Conservation (phyloP, 2,888 invertebrate genomes). For the Cataglyphis livida region DNA sequence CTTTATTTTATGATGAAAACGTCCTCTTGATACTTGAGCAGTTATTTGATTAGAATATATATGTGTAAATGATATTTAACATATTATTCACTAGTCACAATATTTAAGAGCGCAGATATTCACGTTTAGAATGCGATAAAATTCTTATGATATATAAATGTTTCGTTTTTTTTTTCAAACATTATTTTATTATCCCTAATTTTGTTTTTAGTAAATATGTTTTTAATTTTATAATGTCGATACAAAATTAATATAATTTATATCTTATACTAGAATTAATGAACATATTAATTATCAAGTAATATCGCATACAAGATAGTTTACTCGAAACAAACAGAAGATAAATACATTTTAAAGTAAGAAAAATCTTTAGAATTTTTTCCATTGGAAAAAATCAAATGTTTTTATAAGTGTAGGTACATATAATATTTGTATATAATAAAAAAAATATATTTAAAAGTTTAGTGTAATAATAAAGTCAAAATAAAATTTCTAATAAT, state of each 20-base stretch:
- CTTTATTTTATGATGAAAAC: neutral
- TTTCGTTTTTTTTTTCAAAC: neutral
- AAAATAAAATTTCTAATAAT: neutral
- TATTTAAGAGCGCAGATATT: neutral
- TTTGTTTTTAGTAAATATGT: neutral
- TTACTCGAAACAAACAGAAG: neutral
- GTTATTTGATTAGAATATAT: slow-evolving; percentile 13
- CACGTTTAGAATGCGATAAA: neutral
- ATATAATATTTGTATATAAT: neutral
- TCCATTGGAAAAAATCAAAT: neutral
- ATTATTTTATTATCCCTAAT: neutral
- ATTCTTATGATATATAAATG: neutral
- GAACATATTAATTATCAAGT: slow-evolving; percentile 1
- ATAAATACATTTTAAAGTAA: neutral
- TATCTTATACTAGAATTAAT: neutral
- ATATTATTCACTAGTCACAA: neutral
- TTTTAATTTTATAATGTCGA: neutral
- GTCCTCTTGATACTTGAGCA: slow-evolving; percentile 5
- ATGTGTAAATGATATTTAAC: neutral
- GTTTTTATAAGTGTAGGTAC: neutral
- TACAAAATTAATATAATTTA: slow-evolving; percentile 1
- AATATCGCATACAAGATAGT: neutral
- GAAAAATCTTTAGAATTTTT: neutral
- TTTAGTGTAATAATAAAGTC: neutral
- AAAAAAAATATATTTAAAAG: neutral